phyloP scores from a whole-genome alignment of 2,113 vertebrate species.

The Candoia aspera region DNA sequence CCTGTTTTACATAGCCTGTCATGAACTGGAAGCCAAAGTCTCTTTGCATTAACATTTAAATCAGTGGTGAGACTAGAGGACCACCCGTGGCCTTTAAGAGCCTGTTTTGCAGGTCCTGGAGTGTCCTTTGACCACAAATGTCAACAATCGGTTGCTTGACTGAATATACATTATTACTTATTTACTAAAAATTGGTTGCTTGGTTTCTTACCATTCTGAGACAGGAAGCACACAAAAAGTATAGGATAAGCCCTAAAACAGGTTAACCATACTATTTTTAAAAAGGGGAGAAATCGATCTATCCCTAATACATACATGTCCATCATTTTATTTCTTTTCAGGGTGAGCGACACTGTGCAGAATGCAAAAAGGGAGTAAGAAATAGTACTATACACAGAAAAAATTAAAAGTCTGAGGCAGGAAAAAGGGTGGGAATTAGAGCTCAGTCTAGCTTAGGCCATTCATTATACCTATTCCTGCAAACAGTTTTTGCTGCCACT shows the following conservation, averaged over 20 bases:
- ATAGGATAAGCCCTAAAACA: neutral
- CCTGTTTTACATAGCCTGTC: constrained; percentile 14
- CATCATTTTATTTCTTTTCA: neutral
- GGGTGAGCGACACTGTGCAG: neutral
- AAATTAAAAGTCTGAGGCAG: neutral
- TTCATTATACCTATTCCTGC: neutral
- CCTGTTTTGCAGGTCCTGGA: neutral
- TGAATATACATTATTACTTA: neutral
- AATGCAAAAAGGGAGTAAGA: neutral
- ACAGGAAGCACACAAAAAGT: neutral
- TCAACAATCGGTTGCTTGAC: neutral
- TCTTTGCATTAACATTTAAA: neutral
- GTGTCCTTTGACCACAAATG: neutral
- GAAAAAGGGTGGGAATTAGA: neutral
- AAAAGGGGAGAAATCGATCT: neutral
- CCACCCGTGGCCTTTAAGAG: neutral
- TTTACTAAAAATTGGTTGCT: neutral
- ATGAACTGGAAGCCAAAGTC: neutral
- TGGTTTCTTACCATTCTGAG: neutral
- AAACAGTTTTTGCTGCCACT: neutral
- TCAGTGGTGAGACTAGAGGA: neutral
- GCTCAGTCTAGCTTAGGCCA: neutral
- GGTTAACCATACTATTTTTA: neutral
- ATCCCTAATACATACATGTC: neutral
- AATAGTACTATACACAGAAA: neutral